Evolutionary conservation across 2,797 vertebrate species (phyloP).

Genomic region (Hemibagrus guttatus): DNA sequence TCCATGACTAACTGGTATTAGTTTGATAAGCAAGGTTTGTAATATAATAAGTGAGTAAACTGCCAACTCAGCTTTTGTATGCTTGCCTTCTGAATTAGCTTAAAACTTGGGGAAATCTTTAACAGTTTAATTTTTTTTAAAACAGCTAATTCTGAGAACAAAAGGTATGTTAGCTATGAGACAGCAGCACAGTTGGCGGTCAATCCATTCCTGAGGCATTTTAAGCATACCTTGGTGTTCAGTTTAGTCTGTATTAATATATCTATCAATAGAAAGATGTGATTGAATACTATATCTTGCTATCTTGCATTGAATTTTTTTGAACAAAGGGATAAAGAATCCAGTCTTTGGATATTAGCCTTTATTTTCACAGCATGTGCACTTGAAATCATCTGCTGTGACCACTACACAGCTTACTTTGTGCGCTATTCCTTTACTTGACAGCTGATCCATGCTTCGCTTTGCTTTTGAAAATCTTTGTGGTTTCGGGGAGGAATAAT

Average conservation of each 20-base stretch:
- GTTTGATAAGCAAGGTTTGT: not conserved
- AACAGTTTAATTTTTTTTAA: not conserved
- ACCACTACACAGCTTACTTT: slow-evolving; percentile 28
- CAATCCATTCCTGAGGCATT: not conserved
- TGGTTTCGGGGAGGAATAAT: slow-evolving; percentile 51
- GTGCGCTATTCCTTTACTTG: slow-evolving; percentile 28
- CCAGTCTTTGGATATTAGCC: not conserved
- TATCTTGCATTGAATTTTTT: not conserved
- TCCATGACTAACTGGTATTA: not conserved
- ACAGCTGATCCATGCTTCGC: slow-evolving; percentile 42
- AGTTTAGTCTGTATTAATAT: not conserved
- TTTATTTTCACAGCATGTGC: not conserved
- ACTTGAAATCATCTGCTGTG: slow-evolving; percentile 18
- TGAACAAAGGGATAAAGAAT: not conserved
- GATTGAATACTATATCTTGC: not conserved
- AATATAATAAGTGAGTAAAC: not conserved
- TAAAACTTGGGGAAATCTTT: not conserved
- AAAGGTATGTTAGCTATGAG: not conserved
- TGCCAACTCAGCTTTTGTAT: not conserved
- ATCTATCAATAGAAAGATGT: too few relatives aligned
- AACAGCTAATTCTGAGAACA: not conserved
- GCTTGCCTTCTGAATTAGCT: not conserved
- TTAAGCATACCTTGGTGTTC: not conserved
- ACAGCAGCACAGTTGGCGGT: not conserved
- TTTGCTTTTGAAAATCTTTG: slow-evolving; percentile 42